phyloP scores from a whole-genome alignment of 2,888 invertebrate species.

The Hedya salicella region DNA sequence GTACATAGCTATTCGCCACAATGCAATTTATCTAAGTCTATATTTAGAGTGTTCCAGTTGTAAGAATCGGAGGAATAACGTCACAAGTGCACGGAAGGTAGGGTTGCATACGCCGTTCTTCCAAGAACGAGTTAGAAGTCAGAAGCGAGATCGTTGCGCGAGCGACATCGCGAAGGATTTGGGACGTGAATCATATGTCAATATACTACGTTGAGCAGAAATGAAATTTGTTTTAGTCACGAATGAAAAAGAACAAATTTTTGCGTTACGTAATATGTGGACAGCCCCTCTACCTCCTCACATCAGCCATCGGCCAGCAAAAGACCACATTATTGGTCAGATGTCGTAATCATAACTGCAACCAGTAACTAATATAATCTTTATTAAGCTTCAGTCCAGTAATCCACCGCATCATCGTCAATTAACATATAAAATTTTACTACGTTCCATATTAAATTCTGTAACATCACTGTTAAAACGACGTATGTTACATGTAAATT shows the following conservation, averaged over 20 bases:
- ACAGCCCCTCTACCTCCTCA: too few species aligned
- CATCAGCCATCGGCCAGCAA: constrained; percentile 7
- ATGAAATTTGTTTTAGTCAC: too few species aligned
- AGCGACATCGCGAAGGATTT: constrained; percentile 26
- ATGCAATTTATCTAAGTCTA: constrained; percentile 38
- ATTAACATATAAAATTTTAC: constrained; percentile 37
- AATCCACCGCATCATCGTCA: constrained; percentile 20
- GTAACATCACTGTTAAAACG: constrained; percentile 2
- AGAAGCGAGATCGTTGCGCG: constrained; percentile 14
- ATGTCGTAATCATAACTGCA: constrained; percentile 14
- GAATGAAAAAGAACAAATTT: too few species aligned
- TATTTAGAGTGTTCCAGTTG: constrained; percentile 35
- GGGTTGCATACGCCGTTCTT: background rate
- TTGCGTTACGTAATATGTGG: too few species aligned
- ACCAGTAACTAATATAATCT: too few species aligned
- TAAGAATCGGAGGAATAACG: constrained; percentile 1
- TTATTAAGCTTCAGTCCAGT: background rate
- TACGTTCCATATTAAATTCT: constrained; percentile 29
- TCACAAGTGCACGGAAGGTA: background rate
- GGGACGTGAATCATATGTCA: constrained; percentile 13
- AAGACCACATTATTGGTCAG: background rate
- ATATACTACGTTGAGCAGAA: too few species aligned
- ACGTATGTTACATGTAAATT: background rate
- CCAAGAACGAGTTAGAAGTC: background rate
- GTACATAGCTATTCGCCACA: constrained; percentile 27